These are phyloP conservation scores for Idaea straminata DNA, from an alignment of 2,888 invertebrate species.

Conservation along the genomic window DNA sequence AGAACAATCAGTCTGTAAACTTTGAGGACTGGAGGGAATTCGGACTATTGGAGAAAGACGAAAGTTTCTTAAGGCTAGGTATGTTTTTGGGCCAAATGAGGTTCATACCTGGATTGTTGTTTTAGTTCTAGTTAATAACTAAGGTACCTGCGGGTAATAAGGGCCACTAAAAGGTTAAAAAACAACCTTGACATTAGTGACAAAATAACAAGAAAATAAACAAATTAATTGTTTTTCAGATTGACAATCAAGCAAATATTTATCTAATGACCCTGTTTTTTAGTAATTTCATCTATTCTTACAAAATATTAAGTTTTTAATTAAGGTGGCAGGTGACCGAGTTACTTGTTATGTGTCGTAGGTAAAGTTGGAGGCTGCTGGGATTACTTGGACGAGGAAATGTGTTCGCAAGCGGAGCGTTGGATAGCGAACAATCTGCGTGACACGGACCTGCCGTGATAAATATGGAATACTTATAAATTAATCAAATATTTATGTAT, in stretches of 20 bases:
- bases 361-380: slow-evolving; percentile 70
- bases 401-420: slow-evolving; percentile 79
- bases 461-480: neutral
- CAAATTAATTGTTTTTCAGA: too few species aligned
- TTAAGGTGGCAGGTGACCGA: neutral
- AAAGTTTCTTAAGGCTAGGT: slow-evolving; percentile 31
- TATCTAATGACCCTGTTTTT: neutral
- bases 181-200: too few species aligned
- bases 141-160: too few species aligned
- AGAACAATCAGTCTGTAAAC: slow-evolving; percentile 76
- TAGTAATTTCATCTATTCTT: too few species aligned
- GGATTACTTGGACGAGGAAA: slow-evolving; percentile 81
- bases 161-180: too few species aligned
- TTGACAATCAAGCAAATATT: too few species aligned
- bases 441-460: slow-evolving; percentile 60
- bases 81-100: neutral
- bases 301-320: neutral
- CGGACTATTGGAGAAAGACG: slow-evolving; percentile 12
- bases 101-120: too few species aligned
- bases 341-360: slow-evolving; percentile 4
- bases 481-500: too few species aligned
- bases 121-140: too few species aligned
- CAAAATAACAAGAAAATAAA: too few species aligned
- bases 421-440: slow-evolving; percentile 82
- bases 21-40: slow-evolving; percentile 15